These are phyloP conservation scores for Aromia moschata DNA, from an alignment of 2,888 invertebrate species.

Conservation along the genomic window DNA sequence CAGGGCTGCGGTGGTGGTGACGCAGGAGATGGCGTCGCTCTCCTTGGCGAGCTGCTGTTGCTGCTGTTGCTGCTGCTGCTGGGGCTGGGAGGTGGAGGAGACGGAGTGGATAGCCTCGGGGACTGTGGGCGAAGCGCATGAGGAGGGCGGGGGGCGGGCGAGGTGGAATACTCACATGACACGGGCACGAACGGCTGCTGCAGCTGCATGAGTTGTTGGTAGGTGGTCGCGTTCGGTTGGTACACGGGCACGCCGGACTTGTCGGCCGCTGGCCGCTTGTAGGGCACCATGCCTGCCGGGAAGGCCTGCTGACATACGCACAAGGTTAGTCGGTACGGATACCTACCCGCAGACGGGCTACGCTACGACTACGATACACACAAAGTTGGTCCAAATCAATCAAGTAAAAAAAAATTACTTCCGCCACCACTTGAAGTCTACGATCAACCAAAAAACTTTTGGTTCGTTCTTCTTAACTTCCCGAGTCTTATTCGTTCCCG, in stretches of 20 bases:
- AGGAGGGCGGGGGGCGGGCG: slow-evolving; percentile 66
- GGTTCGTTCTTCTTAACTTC: too few relatives aligned
- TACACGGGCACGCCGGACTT: slow-evolving; percentile 97
- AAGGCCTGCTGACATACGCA: slow-evolving; percentile 74
- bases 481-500: too few relatives aligned
- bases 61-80: slow-evolving; percentile 50
- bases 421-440: too few relatives aligned
- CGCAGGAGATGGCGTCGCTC: slow-evolving; percentile 49
- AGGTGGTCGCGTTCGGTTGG: slow-evolving; percentile 89
- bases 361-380: too few relatives aligned
- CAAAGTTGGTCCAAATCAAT: too few relatives aligned
- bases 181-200: slow-evolving; percentile 97
- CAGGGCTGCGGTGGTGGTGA: slow-evolving; percentile 39
- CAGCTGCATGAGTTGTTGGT: slow-evolving; percentile 95
- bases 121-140: slow-evolving; percentile 56
- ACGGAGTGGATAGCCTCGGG: slow-evolving; percentile 54
- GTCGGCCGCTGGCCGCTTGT: slow-evolving; percentile 95
- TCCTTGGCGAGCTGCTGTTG: slow-evolving; percentile 50
- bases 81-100: slow-evolving; percentile 51
- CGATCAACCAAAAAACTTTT: too few relatives aligned
- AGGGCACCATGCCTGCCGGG: slow-evolving; percentile 94
- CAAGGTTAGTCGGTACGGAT: too few relatives aligned
- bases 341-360: too few relatives aligned
- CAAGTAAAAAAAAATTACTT: too few relatives aligned
- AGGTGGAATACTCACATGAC: slow-evolving; percentile 96